Percentiles rank a stretch among this genome's conserved stretches.
Evolutionary conservation across 1,140 invertebrate genomes (phyloP).

Genomic region (Charaxes varanes): DNA sequence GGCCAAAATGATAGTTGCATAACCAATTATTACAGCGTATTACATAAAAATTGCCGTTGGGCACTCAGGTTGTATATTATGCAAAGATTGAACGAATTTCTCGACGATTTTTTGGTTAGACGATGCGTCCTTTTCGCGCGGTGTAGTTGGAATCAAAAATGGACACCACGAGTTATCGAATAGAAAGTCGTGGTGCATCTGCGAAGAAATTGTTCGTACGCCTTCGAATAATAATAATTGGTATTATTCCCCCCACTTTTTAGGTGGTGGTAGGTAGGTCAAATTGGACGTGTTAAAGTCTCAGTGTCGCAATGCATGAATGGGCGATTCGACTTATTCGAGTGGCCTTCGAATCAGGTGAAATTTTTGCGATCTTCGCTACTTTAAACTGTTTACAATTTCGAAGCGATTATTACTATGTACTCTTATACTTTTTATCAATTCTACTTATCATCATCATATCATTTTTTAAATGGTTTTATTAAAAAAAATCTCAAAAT

Average conservation of each 20-base stretch:
- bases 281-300: conserved; percentile 5
- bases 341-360: conserved; percentile 6
- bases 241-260: conserved; percentile 10
- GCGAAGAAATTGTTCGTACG: conserved; percentile 1
- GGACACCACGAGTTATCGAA: conserved; percentile 1
- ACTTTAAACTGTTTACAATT: neutral
- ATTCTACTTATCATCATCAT: no score
- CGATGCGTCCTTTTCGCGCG: conserved; percentile 25
- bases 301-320: conserved; percentile 4
- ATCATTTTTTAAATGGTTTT: no score
- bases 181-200: conserved; percentile 17
- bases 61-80: conserved; percentile 46
- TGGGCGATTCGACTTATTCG: conserved; percentile 3
- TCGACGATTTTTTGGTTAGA: conserved; percentile 40
- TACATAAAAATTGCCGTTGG: conserved; percentile 63
- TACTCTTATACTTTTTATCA: no score
- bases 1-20: conserved; percentile 57
- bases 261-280: conserved; percentile 10
- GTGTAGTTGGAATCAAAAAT: neutral
- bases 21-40: conserved; percentile 58
- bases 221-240: conserved; percentile 7
- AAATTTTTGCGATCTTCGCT: conserved; percentile 4
- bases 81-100: conserved; percentile 45
- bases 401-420: neutral
- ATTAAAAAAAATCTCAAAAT: no score